Conservation (phyloP, 2,113 vertebrate species). For the Anolis sagrei region DNA sequence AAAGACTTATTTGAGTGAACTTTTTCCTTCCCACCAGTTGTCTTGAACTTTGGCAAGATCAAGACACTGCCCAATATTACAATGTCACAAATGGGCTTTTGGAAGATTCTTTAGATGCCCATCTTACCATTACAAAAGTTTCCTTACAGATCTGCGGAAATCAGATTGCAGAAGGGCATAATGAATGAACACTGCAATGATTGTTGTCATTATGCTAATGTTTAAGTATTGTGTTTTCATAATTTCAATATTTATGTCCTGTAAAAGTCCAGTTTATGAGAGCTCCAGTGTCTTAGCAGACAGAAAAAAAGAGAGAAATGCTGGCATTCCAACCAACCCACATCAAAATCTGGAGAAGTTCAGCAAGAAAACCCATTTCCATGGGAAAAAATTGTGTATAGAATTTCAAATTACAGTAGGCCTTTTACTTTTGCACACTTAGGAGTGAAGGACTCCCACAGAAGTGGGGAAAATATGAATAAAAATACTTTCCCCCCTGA, state of each 20-base stretch:
- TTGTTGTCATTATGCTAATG: constrained; percentile 40
- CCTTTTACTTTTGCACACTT: too few relatives aligned
- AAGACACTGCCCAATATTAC: constrained; percentile 25
- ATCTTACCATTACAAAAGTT: constrained; percentile 19
- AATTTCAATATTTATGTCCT: constrained; percentile 37
- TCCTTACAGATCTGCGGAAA: constrained; percentile 38
- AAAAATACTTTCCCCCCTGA: too few relatives aligned
- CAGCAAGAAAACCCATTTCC: not conserved
- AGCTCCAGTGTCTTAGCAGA: not conserved
- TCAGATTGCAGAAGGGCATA: not conserved
- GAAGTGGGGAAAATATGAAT: too few relatives aligned
- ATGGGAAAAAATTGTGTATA: not conserved
- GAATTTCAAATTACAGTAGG: not conserved
- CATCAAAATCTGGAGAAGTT: not conserved
- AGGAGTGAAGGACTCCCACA: too few relatives aligned
- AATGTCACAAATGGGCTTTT: constrained; percentile 49
- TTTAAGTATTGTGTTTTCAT: constrained; percentile 37
- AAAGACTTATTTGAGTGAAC: constrained; percentile 24
- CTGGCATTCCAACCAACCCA: not conserved
- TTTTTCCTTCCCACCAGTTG: constrained; percentile 51
- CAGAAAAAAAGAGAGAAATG: not conserved
- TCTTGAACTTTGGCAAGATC: constrained; percentile 47
- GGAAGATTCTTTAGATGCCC: constrained; percentile 49
- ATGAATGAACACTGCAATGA: constrained; percentile 29
- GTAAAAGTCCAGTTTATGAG: not conserved